Percentiles rank a stretch among this genome's conserved stretches.
Conservation (phyloP, 2,888 invertebrate genomes). For the Asteroscopus sphinx region DNA sequence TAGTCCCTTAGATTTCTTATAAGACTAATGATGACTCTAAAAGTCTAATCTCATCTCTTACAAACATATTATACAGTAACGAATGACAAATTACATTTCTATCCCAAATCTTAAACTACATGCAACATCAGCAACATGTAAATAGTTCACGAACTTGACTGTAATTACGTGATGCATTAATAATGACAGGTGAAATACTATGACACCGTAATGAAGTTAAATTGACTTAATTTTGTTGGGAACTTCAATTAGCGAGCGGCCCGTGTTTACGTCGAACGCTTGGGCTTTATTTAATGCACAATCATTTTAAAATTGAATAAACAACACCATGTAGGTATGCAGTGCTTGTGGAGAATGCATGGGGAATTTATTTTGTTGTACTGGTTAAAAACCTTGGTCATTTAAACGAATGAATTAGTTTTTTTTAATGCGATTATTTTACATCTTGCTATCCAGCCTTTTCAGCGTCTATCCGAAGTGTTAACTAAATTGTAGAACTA, state of each 20-base stretch:
- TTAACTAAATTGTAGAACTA: too few relatives aligned
- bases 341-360: conserved; percentile 2
- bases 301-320: conserved; percentile 61
- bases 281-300: conserved; percentile 69
- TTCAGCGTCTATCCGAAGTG: too few relatives aligned
- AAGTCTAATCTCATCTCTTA: too few relatives aligned
- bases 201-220: conserved; percentile 75
- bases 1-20: too few relatives aligned
- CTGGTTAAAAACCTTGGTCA: too few relatives aligned
- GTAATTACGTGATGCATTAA: conserved; percentile 65
- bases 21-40: too few relatives aligned
- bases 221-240: conserved; percentile 75
- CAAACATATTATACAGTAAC: too few relatives aligned
- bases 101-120: conserved; percentile 28
- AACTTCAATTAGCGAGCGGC: conserved; percentile 75
- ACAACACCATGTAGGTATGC: conserved; percentile 12
- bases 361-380: too few relatives aligned
- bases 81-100: too few relatives aligned
- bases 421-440: too few relatives aligned
- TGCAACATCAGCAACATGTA: conserved; percentile 18
- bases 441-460: too few relatives aligned
- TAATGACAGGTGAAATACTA: conserved; percentile 71
- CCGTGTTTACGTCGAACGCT: conserved; percentile 67
- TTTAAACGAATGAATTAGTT: too few relatives aligned
- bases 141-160: conserved; percentile 40